phyloP scores from a whole-genome alignment of 2,888 invertebrate genomes.

The Lycaena phlaeas region DNA sequence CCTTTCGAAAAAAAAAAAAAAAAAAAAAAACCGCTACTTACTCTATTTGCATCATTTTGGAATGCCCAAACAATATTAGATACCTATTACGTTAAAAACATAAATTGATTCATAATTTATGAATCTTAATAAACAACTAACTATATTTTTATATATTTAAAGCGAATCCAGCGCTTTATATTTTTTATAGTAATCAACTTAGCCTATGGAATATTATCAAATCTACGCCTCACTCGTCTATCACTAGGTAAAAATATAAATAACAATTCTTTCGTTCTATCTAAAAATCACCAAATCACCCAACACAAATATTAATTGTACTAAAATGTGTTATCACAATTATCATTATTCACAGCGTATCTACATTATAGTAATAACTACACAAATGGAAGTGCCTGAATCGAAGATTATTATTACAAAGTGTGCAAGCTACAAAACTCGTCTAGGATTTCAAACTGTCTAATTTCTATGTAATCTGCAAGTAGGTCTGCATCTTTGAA shows the following conservation, averaged over 20 bases:
- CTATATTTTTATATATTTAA: neutral
- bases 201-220: neutral
- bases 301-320: conserved; percentile 1
- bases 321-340: conserved; percentile 16
- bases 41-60: no score
- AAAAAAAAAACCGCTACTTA: no score
- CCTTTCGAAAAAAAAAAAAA: no score
- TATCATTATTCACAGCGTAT: conserved; percentile 14
- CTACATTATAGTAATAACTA: conserved; percentile 15
- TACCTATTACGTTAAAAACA: no score
- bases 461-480: neutral
- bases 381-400: neutral
- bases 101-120: no score
- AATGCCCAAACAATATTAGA: no score
- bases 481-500: neutral
- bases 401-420: conserved; percentile 11
- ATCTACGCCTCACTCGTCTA: neutral
- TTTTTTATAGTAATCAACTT: neutral
- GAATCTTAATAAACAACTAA: no score
- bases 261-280: neutral
- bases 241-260: neutral
- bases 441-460: neutral
- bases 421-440: neutral
- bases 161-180: conserved; percentile 4
- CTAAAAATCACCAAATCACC: neutral